These are phyloP conservation scores for Cavia porcellus DNA, from an alignment of 2,113 vertebrate species.

Conservation along the genomic window DNA sequence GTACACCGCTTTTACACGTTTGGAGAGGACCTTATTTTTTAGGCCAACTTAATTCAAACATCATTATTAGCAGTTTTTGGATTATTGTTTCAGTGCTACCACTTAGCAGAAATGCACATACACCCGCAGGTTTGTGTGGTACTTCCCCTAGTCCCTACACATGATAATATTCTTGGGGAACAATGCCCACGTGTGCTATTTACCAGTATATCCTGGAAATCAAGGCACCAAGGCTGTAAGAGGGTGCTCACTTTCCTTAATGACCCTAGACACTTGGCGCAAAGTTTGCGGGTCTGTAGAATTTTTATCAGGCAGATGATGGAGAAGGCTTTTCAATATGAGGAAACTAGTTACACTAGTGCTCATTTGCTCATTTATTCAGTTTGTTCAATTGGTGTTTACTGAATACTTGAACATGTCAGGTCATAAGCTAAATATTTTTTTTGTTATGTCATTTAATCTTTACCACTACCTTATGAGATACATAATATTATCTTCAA, in stretches of 20 bases:
- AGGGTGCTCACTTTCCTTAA: not conserved
- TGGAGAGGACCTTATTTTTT: not conserved
- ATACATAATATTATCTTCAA: conserved; percentile 8
- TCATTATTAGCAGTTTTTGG: not conserved
- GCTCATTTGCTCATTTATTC: not conserved
- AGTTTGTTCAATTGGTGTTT: conserved; percentile 28
- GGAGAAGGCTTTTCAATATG: not conserved
- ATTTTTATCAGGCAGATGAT: not conserved
- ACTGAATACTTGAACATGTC: not conserved
- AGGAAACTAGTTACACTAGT: not conserved
- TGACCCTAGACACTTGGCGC: not conserved
- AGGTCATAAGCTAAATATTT: not conserved
- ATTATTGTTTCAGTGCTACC: conserved; percentile 23
- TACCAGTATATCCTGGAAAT: not conserved
- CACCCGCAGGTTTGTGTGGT: not conserved
- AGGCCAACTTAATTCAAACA: not conserved
- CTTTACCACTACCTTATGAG: conserved; percentile 4
- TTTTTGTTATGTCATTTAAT: conserved; percentile 18
- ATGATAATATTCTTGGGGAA: not conserved
- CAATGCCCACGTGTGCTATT: not conserved
- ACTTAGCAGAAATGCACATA: not conserved
- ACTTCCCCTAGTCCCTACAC: not conserved
- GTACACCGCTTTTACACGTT: not conserved
- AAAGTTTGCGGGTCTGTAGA: not conserved
- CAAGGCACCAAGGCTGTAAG: not conserved